Base-by-base conservation (phyloP, 2,113 vertebrate species). In the zebrafish (Danio rerio) region DNA sequence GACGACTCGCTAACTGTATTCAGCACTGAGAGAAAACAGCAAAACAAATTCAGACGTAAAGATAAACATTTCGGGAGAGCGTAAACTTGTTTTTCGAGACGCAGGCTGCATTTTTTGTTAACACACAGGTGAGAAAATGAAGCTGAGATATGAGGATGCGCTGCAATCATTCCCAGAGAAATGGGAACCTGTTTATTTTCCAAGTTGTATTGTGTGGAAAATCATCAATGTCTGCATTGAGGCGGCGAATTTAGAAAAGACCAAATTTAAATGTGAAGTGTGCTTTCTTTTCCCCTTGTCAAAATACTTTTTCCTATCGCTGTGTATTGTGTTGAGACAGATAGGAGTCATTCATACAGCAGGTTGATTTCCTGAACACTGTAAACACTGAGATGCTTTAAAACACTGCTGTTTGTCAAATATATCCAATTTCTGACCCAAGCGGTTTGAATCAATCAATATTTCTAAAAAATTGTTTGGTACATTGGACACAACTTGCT, bases 1-100 rank as follows among this genome's bases (percentile, higher is more conserved):
- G 62, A 79, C 16, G 49, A 66, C 61, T 66, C 58, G 50, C 21
- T 78, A 78, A 71, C n/a, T 2, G 20, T 79, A 79, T 79, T 53
- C 77, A 55, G 18, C 10, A 11, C 45, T 50, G 8, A 49, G 45
- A 63, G 49, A 52, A 78, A 79, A 53, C 62, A 8, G 49, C 45
- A 66, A 66, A 65, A 79, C 15, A 40, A 49, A 68, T 43, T 66
- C 62, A 42, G 21, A 15, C 4, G 49, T 40, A 53, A 16, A 52
- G 45, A 78, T 78, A 63, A 78, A 65, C 75, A 63, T 43, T 78
- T 62, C 13, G 52, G 21, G 47, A n/a, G 20, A 65, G 9, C 7
- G 18, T 49, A 21, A 50, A 74, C 40, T 74, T 58, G 52, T 74
- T 74, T 74, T 16, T 16, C 56, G 21, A 56, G 53, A 31, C 15